These are phyloP conservation scores for Falco biarmicus DNA, from an alignment of 2,797 vertebrate species.

Conservation along the genomic window DNA sequence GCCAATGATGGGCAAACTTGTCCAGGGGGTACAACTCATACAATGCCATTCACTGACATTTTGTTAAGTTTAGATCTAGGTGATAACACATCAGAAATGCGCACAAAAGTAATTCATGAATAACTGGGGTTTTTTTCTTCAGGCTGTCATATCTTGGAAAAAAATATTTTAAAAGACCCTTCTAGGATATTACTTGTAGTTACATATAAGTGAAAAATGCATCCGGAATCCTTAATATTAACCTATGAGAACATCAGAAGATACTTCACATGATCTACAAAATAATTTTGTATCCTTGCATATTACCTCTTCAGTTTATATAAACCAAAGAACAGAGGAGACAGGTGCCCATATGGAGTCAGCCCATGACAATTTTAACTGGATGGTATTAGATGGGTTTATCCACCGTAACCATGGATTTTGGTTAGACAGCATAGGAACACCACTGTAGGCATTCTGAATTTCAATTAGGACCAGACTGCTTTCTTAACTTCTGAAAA, in stretches of 20 bases:
- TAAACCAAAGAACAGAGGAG: not conserved
- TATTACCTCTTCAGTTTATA: not conserved
- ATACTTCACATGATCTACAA: not conserved
- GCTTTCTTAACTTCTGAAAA: not conserved
- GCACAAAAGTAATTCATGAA: not conserved
- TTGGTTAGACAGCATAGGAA: not conserved
- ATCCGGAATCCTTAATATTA: not conserved
- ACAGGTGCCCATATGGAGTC: not conserved
- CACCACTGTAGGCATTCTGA: not conserved
- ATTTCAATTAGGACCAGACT: not conserved
- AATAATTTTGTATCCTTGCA: not conserved
- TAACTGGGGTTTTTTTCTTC: not conserved
- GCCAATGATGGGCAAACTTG: not conserved
- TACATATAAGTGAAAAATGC: not conserved
- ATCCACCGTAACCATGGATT: not conserved
- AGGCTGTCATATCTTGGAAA: not conserved
- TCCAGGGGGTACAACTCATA: not conserved
- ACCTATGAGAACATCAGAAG: not conserved
- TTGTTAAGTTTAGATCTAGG: not conserved
- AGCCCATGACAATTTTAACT: not conserved
- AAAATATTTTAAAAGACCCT: not conserved
- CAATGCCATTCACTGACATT: not conserved
- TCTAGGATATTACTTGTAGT: not conserved
- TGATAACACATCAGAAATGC: not conserved
- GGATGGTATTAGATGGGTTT: not conserved